Percentiles rank a stretch among this genome's conserved stretches.
These are phyloP conservation scores for Ochropacha duplaris DNA, from an alignment of 2,888 invertebrate species.

Conservation along the genomic window DNA sequence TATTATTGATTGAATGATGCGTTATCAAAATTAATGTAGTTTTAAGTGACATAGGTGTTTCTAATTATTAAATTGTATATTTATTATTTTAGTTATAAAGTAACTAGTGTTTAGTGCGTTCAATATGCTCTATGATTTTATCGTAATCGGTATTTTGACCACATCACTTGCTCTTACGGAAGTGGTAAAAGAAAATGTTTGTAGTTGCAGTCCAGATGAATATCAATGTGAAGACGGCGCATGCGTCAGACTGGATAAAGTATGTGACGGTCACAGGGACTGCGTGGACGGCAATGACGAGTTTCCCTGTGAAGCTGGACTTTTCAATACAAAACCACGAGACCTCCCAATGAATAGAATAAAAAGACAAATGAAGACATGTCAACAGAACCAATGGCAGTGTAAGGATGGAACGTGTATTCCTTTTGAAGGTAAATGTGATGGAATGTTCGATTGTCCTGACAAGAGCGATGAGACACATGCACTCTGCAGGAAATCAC, in stretches of 20 bases:
- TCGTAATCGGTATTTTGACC: slow-evolving; percentile 4
- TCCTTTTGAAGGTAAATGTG: slow-evolving; percentile 61
- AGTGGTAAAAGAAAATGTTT: neutral
- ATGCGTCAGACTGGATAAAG: slow-evolving; percentile 31
- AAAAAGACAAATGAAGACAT: slow-evolving; percentile 10
- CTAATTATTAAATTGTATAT: neutral
- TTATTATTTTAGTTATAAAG: neutral
- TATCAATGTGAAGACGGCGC: slow-evolving; percentile 40
- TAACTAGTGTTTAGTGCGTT: neutral
- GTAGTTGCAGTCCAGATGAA: slow-evolving; percentile 22
- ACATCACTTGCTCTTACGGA: neutral
- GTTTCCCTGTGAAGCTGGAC: slow-evolving; percentile 15
- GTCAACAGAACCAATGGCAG: slow-evolving; percentile 7
- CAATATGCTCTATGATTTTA: neutral
- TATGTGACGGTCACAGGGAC: slow-evolving; percentile 44
- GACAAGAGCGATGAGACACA: slow-evolving; percentile 66
- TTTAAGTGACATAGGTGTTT: neutral
- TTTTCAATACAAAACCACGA: neutral
- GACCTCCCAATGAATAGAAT: neutral
- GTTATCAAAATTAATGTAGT: neutral
- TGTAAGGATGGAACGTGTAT: slow-evolving; percentile 65
- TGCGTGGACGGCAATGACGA: slow-evolving; percentile 49
- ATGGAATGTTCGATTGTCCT: slow-evolving; percentile 59
- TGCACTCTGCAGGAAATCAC: slow-evolving; percentile 54
- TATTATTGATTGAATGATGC: neutral